These are phyloP conservation scores for Passerina amoena DNA, from an alignment of 2,113 vertebrate genomes.

Conservation along the genomic window DNA sequence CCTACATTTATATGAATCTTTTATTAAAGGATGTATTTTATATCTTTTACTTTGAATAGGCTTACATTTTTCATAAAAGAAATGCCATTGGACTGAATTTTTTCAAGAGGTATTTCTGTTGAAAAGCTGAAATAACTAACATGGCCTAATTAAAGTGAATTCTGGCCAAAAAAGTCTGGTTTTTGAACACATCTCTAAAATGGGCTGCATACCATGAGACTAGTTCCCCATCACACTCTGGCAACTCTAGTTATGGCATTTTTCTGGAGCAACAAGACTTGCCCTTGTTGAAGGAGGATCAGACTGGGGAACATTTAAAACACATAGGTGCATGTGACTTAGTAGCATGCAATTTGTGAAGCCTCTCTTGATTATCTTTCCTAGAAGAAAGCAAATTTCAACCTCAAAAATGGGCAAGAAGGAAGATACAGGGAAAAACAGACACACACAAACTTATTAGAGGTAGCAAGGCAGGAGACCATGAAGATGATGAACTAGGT, in stretches of 20 bases:
- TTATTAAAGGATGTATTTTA: neutral
- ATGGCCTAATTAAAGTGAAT: neutral
- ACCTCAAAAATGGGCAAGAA: neutral
- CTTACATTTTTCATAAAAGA: neutral
- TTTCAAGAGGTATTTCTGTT: neutral
- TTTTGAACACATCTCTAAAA: neutral
- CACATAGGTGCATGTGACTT: neutral
- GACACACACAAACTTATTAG: no score
- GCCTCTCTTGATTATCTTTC: neutral
- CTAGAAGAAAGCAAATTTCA: neutral
- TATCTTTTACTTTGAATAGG: neutral
- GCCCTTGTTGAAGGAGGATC: neutral
- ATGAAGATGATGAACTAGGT: neutral
- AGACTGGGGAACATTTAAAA: neutral
- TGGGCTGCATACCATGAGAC: neutral
- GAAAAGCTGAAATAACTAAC: neutral
- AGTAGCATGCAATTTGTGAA: neutral
- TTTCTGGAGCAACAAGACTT: neutral
- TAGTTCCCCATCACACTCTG: no score
- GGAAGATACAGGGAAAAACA: neutral
- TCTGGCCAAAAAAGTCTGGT: neutral
- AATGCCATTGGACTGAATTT: neutral
- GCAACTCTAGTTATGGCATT: neutral
- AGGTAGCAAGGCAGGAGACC: neutral
- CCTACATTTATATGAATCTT: neutral